A percentile compares a stretch with the other conserved stretches of the same genome.
These are phyloP conservation scores for Agriopis aurantiaria DNA, from an alignment of 2,888 invertebrate genomes.

Conservation along the genomic window DNA sequence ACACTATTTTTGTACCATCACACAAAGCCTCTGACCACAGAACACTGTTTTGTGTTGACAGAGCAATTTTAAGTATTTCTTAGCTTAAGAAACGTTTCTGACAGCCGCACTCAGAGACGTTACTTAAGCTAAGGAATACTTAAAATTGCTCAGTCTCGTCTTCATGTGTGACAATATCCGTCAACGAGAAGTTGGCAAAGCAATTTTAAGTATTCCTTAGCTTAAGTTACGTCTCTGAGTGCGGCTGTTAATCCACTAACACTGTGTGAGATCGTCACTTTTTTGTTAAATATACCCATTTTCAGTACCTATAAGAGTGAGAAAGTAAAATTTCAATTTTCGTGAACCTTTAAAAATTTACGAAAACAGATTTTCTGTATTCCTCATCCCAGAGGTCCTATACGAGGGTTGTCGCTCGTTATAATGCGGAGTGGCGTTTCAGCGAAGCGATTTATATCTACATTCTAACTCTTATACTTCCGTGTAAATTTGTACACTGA, in stretches of 20 bases:
- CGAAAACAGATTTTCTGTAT: conserved; percentile 56
- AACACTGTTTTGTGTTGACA: too few species aligned
- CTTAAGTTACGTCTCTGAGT: too few species aligned
- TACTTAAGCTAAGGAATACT: too few species aligned
- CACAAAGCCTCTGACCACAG: not conserved
- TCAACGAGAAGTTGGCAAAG: too few species aligned
- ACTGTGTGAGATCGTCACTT: not conserved
- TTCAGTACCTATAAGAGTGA: conserved; percentile 19
- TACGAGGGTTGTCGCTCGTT: conserved; percentile 47
- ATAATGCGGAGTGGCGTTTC: conserved; percentile 68
- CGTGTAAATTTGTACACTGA: conserved; percentile 28
- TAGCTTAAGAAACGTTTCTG: too few species aligned
- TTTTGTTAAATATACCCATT: not conserved
- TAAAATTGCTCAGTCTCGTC: too few species aligned
- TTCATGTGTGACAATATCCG: too few species aligned
- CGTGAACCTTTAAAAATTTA: conserved; percentile 49
- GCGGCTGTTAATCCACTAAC: too few species aligned
- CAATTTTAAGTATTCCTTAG: too few species aligned
- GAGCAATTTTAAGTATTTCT: too few species aligned
- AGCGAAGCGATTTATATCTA: conserved; percentile 54
- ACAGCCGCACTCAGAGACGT: too few species aligned
- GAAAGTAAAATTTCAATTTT: conserved; percentile 43
- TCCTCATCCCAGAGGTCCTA: conserved; percentile 50
- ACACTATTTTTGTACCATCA: not conserved
- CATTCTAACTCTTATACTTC: conserved; percentile 45